Conservation (phyloP, 2,888 invertebrate genomes). For the Bimastos eiseni region DNA sequence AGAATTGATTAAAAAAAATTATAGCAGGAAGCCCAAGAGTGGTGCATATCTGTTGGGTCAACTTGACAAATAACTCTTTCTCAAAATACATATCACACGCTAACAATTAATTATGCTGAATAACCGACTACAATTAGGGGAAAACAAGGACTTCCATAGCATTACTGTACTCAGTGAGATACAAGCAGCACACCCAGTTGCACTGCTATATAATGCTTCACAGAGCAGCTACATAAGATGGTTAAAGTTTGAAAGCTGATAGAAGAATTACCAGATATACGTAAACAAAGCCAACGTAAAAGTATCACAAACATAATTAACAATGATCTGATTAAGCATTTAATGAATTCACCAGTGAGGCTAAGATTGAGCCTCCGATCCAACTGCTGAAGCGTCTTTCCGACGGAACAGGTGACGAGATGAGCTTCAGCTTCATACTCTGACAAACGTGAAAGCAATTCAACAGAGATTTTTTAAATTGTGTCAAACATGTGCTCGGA, state of each 20-base stretch:
- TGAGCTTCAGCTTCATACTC: conserved; percentile 89
- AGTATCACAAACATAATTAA: not conserved
- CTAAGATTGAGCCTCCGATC: conserved; percentile 97
- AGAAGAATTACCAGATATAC: not conserved
- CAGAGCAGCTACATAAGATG: not conserved
- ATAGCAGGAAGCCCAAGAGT: not conserved
- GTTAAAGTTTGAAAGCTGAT: not conserved
- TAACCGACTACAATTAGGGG: not conserved
- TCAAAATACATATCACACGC: not conserved
- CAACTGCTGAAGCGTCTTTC: conserved; percentile 94
- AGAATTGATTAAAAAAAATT: not conserved
- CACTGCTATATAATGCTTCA: not conserved
- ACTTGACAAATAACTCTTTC: not conserved
- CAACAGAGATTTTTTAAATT: not conserved
- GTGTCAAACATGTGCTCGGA: not conserved
- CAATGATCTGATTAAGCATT: not conserved
- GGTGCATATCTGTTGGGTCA: not conserved
- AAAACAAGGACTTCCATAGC: not conserved
- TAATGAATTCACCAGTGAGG: conserved; percentile 73
- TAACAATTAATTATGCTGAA: not conserved
- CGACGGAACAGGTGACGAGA: conserved; percentile 84
- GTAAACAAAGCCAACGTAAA: not conserved
- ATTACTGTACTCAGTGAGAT: too few species aligned
- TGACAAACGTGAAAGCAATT: conserved; percentile 45
- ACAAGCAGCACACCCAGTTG: not conserved